A percentile compares a stretch with the other conserved stretches of the same genome.
These are phyloP conservation scores for Pachypsylla venusta DNA, from an alignment of 1,140 invertebrate genomes.

Conservation along the genomic window DNA sequence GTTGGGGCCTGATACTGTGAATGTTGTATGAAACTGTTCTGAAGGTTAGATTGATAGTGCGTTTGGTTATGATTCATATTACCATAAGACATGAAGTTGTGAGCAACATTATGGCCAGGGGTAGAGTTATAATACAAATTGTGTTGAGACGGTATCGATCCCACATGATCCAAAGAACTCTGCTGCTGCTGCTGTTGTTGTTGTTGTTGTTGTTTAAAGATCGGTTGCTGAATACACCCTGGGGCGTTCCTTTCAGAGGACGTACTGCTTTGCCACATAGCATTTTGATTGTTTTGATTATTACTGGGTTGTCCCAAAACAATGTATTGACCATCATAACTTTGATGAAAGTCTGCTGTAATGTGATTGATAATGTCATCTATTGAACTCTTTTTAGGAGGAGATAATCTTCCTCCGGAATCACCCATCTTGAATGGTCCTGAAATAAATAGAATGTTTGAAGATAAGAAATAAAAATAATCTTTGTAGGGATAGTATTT, in stretches of 20 bases:
- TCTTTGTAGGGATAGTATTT: no score
- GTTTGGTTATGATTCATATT: slow-evolving; percentile 13
- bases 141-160: no score
- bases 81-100: not conserved
- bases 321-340: slow-evolving; percentile 39
- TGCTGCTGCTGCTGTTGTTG: not conserved
- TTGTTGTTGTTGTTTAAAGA: slow-evolving; percentile 1
- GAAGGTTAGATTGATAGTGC: slow-evolving; percentile 11
- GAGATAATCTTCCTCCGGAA: not conserved
- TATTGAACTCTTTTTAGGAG: slow-evolving; percentile 31
- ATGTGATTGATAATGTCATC: slow-evolving; percentile 46
- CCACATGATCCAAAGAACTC: no score
- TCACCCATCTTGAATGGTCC: slow-evolving; percentile 4
- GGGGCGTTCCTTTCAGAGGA: slow-evolving; percentile 8
- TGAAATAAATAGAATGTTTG: no score
- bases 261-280: slow-evolving; percentile 29
- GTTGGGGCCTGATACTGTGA: slow-evolving; percentile 10
- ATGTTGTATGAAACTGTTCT: slow-evolving; percentile 11
- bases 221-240: slow-evolving; percentile 3
- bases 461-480: no score
- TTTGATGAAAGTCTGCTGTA: slow-evolving; percentile 41
- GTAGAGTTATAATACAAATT: slow-evolving; percentile 13
- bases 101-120: not conserved
- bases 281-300: slow-evolving; percentile 28
- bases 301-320: slow-evolving; percentile 35